A percentile compares a stretch with the other conserved stretches of the same genome.
Evolutionary conservation across 2,888 invertebrate genomes (phyloP).

Genomic region (Alloscopus bannaensis): DNA sequence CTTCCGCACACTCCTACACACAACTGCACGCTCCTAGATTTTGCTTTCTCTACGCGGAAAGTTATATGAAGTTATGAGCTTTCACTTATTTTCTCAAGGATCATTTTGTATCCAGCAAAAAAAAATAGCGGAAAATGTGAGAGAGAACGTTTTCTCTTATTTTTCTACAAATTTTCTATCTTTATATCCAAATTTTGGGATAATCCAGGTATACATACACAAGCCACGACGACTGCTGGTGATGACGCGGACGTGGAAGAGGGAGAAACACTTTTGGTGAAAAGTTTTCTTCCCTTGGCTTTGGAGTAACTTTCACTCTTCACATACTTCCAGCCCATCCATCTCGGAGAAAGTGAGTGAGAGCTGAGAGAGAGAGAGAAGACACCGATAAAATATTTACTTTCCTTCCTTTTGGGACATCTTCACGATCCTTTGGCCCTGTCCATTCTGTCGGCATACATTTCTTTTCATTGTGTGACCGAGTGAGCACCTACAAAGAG

Average conservation of each 20-base stretch:
- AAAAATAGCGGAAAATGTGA: neutral
- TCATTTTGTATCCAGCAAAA: slow-evolving; percentile 11
- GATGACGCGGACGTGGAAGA: neutral
- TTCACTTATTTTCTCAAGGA: neutral
- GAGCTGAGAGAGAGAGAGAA: neutral
- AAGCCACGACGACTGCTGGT: no score
- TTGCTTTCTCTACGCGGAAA: no score
- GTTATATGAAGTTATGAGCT: no score
- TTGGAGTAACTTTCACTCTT: neutral
- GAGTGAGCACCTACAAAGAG: neutral
- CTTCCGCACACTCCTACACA: no score
- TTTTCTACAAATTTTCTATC: neutral
- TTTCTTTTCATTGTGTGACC: neutral
- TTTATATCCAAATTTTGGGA: no score
- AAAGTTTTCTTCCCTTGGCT: neutral
- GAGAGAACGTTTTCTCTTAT: neutral
- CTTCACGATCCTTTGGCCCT: neutral
- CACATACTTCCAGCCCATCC: no score
- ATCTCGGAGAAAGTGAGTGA: no score
- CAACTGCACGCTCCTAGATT: no score
- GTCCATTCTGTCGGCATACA: neutral
- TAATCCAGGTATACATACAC: no score
- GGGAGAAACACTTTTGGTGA: neutral
- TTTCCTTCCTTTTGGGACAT: neutral
- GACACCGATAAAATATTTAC: slow-evolving; percentile 4